Conservation (phyloP, 2,888 invertebrate genomes). For the Hypena proboscidalis region DNA sequence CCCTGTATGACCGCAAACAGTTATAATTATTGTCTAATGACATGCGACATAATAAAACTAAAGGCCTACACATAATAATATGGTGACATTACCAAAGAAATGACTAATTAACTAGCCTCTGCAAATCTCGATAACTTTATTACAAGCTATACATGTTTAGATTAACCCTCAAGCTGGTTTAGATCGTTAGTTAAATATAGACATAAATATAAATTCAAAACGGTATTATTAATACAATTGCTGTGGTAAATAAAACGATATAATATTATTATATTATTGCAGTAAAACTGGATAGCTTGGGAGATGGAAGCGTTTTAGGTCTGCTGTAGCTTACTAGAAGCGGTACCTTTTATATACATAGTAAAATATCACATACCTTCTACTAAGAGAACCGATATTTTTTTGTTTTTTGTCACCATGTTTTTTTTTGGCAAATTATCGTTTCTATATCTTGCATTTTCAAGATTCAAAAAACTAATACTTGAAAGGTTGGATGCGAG, state of each 20-base stretch:
- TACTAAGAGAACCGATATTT: too few relatives aligned
- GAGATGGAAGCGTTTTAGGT: slow-evolving; percentile 40
- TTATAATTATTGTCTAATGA: too few relatives aligned
- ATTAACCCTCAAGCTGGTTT: not conserved
- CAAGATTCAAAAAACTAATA: too few relatives aligned
- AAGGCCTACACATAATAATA: too few relatives aligned
- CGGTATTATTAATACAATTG: slow-evolving; percentile 43
- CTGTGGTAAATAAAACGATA: slow-evolving; percentile 37
- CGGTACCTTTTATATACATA: slow-evolving; percentile 7
- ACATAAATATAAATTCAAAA: slow-evolving; percentile 34
- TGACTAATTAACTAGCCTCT: too few relatives aligned
- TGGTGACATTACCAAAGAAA: too few relatives aligned
- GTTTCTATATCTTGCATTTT: too few relatives aligned
- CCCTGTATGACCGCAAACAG: too few relatives aligned
- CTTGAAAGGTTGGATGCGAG: too few relatives aligned
- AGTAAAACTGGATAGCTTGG: slow-evolving; percentile 57
- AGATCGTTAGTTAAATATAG: slow-evolving; percentile 17
- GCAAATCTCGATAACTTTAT: not conserved
- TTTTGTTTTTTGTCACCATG: too few relatives aligned
- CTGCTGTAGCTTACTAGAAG: slow-evolving; percentile 30
- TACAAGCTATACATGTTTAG: slow-evolving; percentile 3
- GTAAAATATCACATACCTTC: not conserved
- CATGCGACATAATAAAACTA: too few relatives aligned
- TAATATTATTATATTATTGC: slow-evolving; percentile 58
- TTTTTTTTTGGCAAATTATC: too few relatives aligned